Conservation (phyloP, 1,140 invertebrate species). For the Macrosteles quadrilineatus region DNA sequence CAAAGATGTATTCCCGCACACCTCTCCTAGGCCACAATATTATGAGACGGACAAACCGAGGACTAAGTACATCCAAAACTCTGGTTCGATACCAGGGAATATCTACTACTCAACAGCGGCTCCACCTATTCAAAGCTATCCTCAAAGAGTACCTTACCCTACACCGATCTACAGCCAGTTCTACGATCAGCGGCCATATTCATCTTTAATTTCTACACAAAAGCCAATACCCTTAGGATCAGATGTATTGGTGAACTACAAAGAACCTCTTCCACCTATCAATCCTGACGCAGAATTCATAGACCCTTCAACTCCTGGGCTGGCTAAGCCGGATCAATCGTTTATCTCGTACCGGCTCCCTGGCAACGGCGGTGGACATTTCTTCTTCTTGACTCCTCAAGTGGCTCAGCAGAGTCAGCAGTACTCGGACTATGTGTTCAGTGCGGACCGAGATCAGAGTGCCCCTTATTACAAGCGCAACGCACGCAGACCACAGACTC, state of each 20-base stretch:
- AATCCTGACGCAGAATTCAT: conserved; percentile 59
- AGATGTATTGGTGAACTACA: conserved; percentile 57
- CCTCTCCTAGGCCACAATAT: not conserved
- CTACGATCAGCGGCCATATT: conserved; percentile 4
- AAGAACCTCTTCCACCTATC: conserved; percentile 52
- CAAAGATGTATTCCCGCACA: conserved; percentile 26
- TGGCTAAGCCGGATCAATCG: conserved; percentile 51
- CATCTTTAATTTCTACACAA: conserved; percentile 6
- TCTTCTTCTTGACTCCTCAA: conserved; percentile 75
- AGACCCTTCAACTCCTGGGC: conserved; percentile 42
- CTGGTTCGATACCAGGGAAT: not conserved
- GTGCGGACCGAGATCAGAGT: not conserved
- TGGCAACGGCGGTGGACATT: conserved; percentile 66
- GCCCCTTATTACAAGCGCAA: conserved; percentile 24
- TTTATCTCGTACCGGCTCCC: conserved; percentile 60
- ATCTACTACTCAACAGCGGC: not conserved
- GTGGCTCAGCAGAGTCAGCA: conserved; percentile 44
- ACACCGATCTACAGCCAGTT: not conserved
- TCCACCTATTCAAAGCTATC: not conserved
- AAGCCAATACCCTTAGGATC: conserved; percentile 47
- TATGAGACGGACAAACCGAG: conserved; percentile 14
- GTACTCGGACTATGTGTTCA: not conserved
- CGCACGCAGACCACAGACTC: conserved; percentile 11
- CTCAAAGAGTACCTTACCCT: not conserved
- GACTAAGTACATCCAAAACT: not conserved